These are phyloP conservation scores for Rostratula benghalensis DNA, from an alignment of 2,113 vertebrate species.

Conservation along the genomic window DNA sequence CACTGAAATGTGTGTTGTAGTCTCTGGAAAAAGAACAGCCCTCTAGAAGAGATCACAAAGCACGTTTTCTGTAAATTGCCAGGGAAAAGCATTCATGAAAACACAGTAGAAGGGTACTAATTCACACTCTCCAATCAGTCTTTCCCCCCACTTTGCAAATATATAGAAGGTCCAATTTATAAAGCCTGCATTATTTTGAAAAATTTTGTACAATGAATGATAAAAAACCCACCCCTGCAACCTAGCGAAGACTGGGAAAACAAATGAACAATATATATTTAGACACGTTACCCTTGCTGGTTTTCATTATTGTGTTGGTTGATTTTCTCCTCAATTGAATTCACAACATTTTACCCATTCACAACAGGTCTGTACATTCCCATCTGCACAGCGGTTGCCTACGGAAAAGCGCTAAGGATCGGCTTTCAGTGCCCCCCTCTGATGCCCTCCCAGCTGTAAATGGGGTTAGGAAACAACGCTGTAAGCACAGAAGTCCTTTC, in stretches of 20 bases:
- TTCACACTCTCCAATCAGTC: neutral
- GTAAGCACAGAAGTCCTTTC: neutral
- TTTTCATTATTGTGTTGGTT: constrained; percentile 17
- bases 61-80: neutral
- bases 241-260: neutral
- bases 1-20: neutral
- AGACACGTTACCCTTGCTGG: neutral
- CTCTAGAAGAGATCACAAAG: neutral
- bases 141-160: neutral
- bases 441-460: constrained; percentile 39
- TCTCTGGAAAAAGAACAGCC: neutral
- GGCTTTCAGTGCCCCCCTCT: constrained; percentile 9
- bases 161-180: neutral
- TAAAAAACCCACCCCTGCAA: neutral
- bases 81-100: neutral
- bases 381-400: neutral
- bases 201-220: neutral
- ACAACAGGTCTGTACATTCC: neutral
- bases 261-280: neutral
- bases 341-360: neutral
- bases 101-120: neutral
- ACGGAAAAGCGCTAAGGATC: neutral
- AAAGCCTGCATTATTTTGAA: neutral
- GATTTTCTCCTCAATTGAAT: constrained; percentile 24
- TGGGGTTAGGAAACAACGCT: constrained; percentile 14